Evolutionary conservation across 2,113 vertebrate genomes (phyloP).

Genomic region (Philantomba maxwellii): DNA sequence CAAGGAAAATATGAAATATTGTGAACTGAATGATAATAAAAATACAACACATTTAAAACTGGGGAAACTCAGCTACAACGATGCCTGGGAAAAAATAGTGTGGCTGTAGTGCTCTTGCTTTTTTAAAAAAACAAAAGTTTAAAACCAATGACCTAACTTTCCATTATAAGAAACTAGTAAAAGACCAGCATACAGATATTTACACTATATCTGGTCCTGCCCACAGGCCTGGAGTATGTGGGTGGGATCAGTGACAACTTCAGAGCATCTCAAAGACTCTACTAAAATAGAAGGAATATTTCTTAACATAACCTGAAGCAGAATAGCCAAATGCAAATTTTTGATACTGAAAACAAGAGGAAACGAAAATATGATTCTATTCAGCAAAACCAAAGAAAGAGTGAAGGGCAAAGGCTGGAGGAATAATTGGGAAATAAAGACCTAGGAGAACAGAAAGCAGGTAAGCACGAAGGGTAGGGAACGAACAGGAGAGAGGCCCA

Average conservation of each 20-base stretch:
- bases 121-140: neutral
- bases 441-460: neutral
- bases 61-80: neutral
- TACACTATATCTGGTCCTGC: neutral
- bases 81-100: neutral
- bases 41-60: neutral
- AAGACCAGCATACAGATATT: neutral
- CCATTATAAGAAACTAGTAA: neutral
- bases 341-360: neutral
- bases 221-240: neutral
- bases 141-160: neutral
- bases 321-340: neutral
- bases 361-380: neutral
- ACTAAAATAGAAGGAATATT: neutral
- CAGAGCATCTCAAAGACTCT: neutral
- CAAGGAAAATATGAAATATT: neutral
- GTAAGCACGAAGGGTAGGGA: too few relatives aligned
- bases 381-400: neutral
- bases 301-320: neutral
- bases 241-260: neutral
- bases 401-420: neutral
- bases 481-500: neutral
- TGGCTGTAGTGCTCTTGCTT: neutral
- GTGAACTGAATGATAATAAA: neutral
- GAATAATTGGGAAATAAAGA: neutral